Base-by-base conservation (phyloP, 2,797 vertebrate species). In the Sylvilagus floridanus region DNA sequence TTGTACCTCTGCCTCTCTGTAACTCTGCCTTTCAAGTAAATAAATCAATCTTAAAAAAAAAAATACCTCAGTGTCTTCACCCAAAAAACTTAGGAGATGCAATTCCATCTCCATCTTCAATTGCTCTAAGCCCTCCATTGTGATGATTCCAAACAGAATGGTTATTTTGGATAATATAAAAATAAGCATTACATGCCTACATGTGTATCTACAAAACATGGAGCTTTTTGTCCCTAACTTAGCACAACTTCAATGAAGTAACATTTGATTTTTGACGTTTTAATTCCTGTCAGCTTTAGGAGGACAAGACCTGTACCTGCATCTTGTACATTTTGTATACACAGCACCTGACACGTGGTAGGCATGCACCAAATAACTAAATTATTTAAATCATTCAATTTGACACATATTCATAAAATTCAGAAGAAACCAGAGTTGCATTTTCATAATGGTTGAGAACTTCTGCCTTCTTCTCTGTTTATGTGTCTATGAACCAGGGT, bases 41-140 rank as follows among this genome's bases (percentile, higher is more conserved):
- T 47, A 47, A 47, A 47, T 47, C 8, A 47, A 47, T 47, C 42
- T 47, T 47, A 9, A 47, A 47, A 47, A 42, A 42, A 93, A 97
- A 91, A 95, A 95, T 72, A 93, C 42, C 57, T 60, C 89, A 75
- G 22, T 60, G 93, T 26, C 37, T 92, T 77, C 96, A 93, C 97
- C 95, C 93, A 77, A 93, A 94, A 66, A 54, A 24, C 84, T 83
- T 95, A 75, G 91, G 11, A 95, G 97, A 94, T 78, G 92, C 88
- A 95, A 96, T 97, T 90, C 93, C 81, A 65, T 92, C 91, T 95
- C 93, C 96, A 96, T 90, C 95, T 92, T 87, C 96, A 78, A 84
- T 47, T 57, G 93, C 93, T 97, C 92, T 93, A 96, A 97, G 96
- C 95, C 94, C 95, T 95, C 97, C 95, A 94, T 85, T 93, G 72